Evolutionary conservation across 2,113 vertebrate species (phyloP).

Genomic region (Scopus umbretta): DNA sequence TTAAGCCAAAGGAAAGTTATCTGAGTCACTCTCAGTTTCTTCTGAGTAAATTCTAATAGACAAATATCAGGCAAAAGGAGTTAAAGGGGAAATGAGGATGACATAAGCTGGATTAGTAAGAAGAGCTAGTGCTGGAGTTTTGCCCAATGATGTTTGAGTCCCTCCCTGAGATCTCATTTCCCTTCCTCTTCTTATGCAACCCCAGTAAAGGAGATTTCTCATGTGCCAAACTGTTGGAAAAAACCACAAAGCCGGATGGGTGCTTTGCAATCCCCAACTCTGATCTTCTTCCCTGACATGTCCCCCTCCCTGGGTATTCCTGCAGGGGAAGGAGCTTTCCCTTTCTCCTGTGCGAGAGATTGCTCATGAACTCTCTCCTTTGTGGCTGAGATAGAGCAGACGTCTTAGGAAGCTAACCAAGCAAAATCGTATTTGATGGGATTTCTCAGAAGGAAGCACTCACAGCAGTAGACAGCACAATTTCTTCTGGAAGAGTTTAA

Average conservation of each 20-base stretch:
- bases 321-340: background rate
- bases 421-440: background rate
- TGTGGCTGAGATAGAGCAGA: background rate
- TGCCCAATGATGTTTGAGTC: background rate
- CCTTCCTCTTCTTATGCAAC: background rate
- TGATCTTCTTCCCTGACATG: fast-evolving
- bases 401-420: background rate
- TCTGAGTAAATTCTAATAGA: background rate
- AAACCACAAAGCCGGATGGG: background rate
- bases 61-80: background rate
- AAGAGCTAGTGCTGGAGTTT: background rate
- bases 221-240: background rate
- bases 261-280: background rate
- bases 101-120: background rate
- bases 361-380: background rate
- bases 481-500: background rate
- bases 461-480: background rate
- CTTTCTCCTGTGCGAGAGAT: background rate
- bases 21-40: conserved; percentile 25
- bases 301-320: background rate
- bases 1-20: background rate
- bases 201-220: background rate
- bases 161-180: conserved; percentile 23
- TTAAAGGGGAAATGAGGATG: background rate
- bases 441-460: background rate